Evolutionary conservation across 1,140 invertebrate genomes (phyloP), one percentile per base, ranked within the genome.

Genomic region (Bombus turneri): DNA sequence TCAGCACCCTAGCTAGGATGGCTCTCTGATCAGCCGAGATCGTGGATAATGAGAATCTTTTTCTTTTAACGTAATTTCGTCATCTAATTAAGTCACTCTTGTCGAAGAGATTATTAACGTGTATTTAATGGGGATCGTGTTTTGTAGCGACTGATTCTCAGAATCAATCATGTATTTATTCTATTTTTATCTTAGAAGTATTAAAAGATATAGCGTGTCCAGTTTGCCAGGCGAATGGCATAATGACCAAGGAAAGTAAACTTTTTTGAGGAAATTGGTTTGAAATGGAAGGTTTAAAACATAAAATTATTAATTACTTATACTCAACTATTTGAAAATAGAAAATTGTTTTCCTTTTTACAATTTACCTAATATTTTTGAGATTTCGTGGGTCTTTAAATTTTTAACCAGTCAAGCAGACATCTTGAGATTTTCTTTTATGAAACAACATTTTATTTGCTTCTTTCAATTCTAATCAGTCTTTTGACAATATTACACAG

Each of bases 1-100:
- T 90, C 86, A 87, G 74, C 74, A 87, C 73, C 77, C 83, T 77
- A 69, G 75, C 68, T 75, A 77, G 83, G 43, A 90, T 76, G 81
- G 75, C 71, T 88, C 79, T 47, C 43, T 25, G 71, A 41, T 69
- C 57, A 87, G 74, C 76, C 47, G 53, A 81, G 47, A 79, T 75
- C 28, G 66, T 18, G 53, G 79, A 85, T 90, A 90, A 90, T 73
- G 66, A 85, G 85, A 76, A 43, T 75, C 39, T 68, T 34, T 37
- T 79, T 76, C 59, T 88, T 80, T 74, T 39, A 47, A 28, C 75
- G 74, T 87, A 69, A 83, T 83, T 83, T 43, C 47, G 18, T 39
- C n/a, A 10, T 80, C 31, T 73, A 72, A 80, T 85, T 80, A 80
- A 85, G 59, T 57, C 76, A 83, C 69, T 72, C 31, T 53, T 41